Evolutionary conservation across 2,888 invertebrate genomes (phyloP).

Genomic region (Microctonus hyperodae): DNA sequence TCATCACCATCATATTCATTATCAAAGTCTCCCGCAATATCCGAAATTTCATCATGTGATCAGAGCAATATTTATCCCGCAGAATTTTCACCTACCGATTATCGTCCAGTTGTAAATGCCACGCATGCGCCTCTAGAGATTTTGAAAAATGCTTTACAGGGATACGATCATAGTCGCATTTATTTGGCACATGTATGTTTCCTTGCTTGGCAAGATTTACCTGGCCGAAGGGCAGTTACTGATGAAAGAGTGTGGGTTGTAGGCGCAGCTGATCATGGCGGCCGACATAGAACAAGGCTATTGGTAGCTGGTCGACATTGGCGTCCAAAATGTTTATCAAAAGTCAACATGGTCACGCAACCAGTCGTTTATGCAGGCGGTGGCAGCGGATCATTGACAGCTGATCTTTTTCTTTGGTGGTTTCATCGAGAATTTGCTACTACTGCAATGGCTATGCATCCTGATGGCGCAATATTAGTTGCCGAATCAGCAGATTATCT

Average conservation of each 20-base stretch:
- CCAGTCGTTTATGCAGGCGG: slow-evolving; percentile 65
- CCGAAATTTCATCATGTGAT: background rate
- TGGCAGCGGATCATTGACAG: slow-evolving; percentile 61
- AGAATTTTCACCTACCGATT: background rate
- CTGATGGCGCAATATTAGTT: slow-evolving; percentile 60
- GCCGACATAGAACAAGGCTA: slow-evolving; percentile 63
- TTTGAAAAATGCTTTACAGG: slow-evolving; percentile 47
- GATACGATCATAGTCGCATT: slow-evolving; percentile 59
- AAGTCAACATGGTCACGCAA: slow-evolving; percentile 65
- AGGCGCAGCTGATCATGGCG: slow-evolving; percentile 63
- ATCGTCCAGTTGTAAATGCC: background rate
- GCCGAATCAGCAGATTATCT: slow-evolving; percentile 60
- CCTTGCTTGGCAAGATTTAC: slow-evolving; percentile 63
- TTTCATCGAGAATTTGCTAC: slow-evolving; percentile 64
- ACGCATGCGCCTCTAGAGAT: slow-evolving; percentile 44
- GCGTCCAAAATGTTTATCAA: slow-evolving; percentile 62
- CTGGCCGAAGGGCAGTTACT: slow-evolving; percentile 49
- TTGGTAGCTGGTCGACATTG: slow-evolving; percentile 64
- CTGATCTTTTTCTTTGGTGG: slow-evolving; percentile 65
- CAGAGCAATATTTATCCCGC: background rate
- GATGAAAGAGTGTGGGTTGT: slow-evolving; percentile 59
- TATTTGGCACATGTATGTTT: slow-evolving; percentile 62
- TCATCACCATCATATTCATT: background rate
- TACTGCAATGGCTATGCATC: slow-evolving; percentile 63
- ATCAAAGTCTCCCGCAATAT: background rate